Evolutionary conservation across 2,113 vertebrate genomes (phyloP).

Genomic region (Himantopus leucocephalus): DNA sequence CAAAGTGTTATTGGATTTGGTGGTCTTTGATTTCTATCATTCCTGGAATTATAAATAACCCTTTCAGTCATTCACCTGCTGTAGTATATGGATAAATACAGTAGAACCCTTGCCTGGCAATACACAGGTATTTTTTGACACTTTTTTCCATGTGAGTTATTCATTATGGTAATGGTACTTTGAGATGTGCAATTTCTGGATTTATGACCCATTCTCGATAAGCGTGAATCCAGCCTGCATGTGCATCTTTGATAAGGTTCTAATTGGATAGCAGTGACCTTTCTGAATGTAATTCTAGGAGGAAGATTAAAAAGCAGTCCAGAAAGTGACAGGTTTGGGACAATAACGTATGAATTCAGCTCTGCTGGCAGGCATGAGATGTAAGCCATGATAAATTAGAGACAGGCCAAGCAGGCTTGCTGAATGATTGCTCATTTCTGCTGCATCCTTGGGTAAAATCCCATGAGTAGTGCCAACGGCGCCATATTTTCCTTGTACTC

Average conservation of each 20-base stretch:
- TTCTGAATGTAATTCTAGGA: conserved; percentile 82
- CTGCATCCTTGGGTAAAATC: conserved; percentile 73
- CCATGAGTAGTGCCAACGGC: conserved; percentile 19
- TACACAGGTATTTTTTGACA: conserved; percentile 64
- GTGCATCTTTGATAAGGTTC: conserved; percentile 87
- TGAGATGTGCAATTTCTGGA: conserved; percentile 75
- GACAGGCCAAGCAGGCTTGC: conserved; percentile 58
- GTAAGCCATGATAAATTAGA: conserved; percentile 83
- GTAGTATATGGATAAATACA: not conserved
- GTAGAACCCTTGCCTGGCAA: conserved; percentile 27
- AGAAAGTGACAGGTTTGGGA: conserved; percentile 82
- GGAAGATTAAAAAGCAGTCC: conserved; percentile 84
- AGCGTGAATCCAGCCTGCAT: conserved; percentile 73
- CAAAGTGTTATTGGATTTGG: not conserved
- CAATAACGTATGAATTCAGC: conserved; percentile 80
- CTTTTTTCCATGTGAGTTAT: conserved; percentile 51
- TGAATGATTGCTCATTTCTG: conserved; percentile 75
- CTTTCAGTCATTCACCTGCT: not conserved
- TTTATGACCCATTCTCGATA: conserved; percentile 81
- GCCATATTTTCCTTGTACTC: not conserved
- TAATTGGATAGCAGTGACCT: conserved; percentile 86
- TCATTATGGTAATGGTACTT: conserved; percentile 76
- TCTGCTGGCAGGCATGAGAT: conserved; percentile 79
- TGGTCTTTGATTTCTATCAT: not conserved
- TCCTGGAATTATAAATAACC: not conserved